Percentiles rank a stretch among this genome's conserved stretches.
Conservation (phyloP, 2,113 vertebrate genomes). For the Dolichotis patagonum region DNA sequence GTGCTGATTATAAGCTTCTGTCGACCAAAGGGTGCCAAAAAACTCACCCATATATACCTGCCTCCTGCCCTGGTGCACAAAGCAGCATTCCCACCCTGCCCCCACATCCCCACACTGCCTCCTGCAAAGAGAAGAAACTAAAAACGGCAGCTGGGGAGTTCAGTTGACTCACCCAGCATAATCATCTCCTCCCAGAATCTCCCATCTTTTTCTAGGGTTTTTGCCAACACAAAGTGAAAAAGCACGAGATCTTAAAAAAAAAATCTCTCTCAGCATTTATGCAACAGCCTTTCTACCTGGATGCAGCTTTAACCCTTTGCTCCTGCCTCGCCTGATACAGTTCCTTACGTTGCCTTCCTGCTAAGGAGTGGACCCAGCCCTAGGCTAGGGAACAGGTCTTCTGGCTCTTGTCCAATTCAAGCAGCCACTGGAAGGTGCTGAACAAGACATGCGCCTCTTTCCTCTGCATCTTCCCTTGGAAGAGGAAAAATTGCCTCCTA, state of each 20-base stretch:
- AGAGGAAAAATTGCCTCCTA: background rate
- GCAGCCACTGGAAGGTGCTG: background rate
- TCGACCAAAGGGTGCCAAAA: background rate
- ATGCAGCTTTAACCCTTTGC: constrained; percentile 20
- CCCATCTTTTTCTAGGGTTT: constrained; percentile 74
- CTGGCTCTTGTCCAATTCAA: background rate
- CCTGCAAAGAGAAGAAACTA: constrained; percentile 68
- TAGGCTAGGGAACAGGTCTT: background rate
- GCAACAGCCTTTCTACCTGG: constrained; percentile 69
- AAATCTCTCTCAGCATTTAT: constrained; percentile 55
- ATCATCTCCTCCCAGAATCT: constrained; percentile 81
- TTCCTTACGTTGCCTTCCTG: background rate
- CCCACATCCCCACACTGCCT: constrained; percentile 48
- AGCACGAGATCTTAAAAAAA: constrained; percentile 49
- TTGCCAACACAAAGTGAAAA: constrained; percentile 77
- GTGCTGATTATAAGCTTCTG: background rate
- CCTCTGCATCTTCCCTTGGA: background rate
- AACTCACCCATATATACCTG: constrained; percentile 28
- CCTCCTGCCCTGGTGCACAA: constrained; percentile 20
- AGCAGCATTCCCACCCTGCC: background rate
- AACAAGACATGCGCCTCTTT: background rate
- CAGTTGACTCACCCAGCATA: constrained; percentile 79
- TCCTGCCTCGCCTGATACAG: background rate
- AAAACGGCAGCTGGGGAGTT: constrained; percentile 79
- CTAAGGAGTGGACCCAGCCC: background rate